These are phyloP conservation scores for Zophobas atratus DNA, from an alignment of 1,140 invertebrate species.

Conservation along the genomic window DNA sequence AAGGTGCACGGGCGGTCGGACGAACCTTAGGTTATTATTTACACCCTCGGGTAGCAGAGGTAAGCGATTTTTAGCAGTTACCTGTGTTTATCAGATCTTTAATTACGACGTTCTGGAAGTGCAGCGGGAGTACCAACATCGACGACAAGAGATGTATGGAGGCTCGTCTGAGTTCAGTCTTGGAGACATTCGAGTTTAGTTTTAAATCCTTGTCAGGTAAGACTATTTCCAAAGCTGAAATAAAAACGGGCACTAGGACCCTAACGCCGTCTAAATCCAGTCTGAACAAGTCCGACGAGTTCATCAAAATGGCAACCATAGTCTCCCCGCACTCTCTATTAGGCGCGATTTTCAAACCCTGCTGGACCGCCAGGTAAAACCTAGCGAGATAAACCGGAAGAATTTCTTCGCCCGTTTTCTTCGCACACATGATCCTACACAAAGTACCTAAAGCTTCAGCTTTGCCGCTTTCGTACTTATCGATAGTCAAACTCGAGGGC, in stretches of 20 bases:
- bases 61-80: slow-evolving; percentile 24
- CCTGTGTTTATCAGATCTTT: slow-evolving; percentile 76
- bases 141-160: slow-evolving; percentile 93
- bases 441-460: slow-evolving; percentile 96
- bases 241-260: slow-evolving; percentile 90
- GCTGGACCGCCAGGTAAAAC: slow-evolving; percentile 92
- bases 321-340: slow-evolving; percentile 80
- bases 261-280: slow-evolving; percentile 95
- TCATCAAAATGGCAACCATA: slow-evolving; percentile 84
- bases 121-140: slow-evolving; percentile 90
- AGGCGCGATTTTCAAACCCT: slow-evolving; percentile 80
- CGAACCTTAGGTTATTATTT: slow-evolving; percentile 37
- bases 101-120: slow-evolving; percentile 88
- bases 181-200: slow-evolving; percentile 75
- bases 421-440: slow-evolving; percentile 96
- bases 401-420: slow-evolving; percentile 96
- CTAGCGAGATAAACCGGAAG: slow-evolving; percentile 94
- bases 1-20: slow-evolving; percentile 76
- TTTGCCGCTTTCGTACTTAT: slow-evolving; percentile 86
- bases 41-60: too few species aligned
- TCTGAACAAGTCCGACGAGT: slow-evolving; percentile 86
- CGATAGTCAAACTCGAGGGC: slow-evolving; percentile 72
- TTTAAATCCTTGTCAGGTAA: slow-evolving; percentile 82
- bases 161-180: slow-evolving; percentile 88
- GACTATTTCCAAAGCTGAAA: slow-evolving; percentile 87